Evolutionary conservation across 2,888 invertebrate genomes (phyloP), one percentile per base, ranked within the genome.

Genomic region (Lasioglossum lativentre): DNA sequence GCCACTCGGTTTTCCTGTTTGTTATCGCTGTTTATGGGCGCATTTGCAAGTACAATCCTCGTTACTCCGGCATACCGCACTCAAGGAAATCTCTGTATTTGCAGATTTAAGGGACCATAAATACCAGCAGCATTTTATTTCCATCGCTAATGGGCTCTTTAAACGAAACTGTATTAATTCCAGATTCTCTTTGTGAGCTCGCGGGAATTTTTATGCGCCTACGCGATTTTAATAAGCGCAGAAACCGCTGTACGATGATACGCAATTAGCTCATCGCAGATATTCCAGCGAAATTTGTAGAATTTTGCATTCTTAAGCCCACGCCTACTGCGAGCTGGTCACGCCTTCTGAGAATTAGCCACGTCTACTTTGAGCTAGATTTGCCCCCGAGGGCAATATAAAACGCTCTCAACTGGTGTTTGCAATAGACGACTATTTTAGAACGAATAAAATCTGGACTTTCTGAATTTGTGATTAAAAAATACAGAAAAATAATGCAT

Each of bases 21-120:
- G 16, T 63, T 63, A 63, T 63, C 63, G 63, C 63, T 12, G 30
- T 30, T 30, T 30, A 30, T 63, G 56, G 27, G 8, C 12, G 30
- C 63, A 63, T 63, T 63, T 63, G 63, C 63, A 63, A 63, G 63
- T 63, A 63, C 63, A 63, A 63, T 63, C 16, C 63, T 30, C 30
- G 63, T 56, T 40, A 42, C 27, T n/a, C 38, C 72, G 72, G n/a
- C 40, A 72, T n/a, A 16, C 27, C 47, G 14, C 3, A 30, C 19
- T 47, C 73, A 27, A 47, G 73, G 73, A 73, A 47, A 73, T 42
- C 73, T 47, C 73, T 40, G 63, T 63, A 30, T 63, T 63, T 63
- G 19, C 63, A 63, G 63, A 63, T 63, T 63, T 63, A 63, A 63
- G 63, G 40, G 45, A 42, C 56, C 70, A 52, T 27, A 47, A 70